Conservation (phyloP, 2,888 invertebrate genomes). For the Odontomyia ornata region DNA sequence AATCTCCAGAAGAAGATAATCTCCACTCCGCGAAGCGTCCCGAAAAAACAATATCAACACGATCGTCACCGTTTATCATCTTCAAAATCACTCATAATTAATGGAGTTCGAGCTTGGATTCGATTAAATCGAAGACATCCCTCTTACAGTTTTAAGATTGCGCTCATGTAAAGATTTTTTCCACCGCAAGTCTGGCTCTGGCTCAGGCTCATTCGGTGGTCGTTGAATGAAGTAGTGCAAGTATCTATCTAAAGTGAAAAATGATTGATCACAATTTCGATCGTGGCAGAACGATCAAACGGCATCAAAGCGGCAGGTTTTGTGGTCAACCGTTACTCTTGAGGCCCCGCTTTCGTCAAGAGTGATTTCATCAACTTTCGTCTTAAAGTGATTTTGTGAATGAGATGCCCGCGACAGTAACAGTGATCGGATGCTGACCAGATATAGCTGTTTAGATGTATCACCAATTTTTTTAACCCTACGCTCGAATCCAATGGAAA, state of each 20-base stretch:
- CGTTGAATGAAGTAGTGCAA: background rate
- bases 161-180: background rate
- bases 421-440: background rate
- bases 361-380: conserved; percentile 30
- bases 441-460: background rate
- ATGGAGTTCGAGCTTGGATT: conserved; percentile 34
- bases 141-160: conserved; percentile 19
- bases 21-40: background rate
- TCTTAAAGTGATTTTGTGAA: conserved; percentile 32
- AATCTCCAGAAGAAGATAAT: background rate
- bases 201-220: background rate
- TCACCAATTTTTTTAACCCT: background rate
- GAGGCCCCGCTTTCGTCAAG: background rate
- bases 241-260: conserved; percentile 30
- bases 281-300: background rate
- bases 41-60: conserved; percentile 24
- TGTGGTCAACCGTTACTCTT: conserved; percentile 1
- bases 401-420: conserved; percentile 23
- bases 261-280: conserved; percentile 40
- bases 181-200: background rate
- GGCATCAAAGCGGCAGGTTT: background rate
- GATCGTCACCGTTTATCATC: conserved; percentile 42
- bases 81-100: conserved; percentile 41
- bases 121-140: conserved; percentile 30
- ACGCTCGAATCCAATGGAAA: background rate